Conservation (phyloP, 1,140 invertebrate genomes). For the Drosophila mayri region DNA sequence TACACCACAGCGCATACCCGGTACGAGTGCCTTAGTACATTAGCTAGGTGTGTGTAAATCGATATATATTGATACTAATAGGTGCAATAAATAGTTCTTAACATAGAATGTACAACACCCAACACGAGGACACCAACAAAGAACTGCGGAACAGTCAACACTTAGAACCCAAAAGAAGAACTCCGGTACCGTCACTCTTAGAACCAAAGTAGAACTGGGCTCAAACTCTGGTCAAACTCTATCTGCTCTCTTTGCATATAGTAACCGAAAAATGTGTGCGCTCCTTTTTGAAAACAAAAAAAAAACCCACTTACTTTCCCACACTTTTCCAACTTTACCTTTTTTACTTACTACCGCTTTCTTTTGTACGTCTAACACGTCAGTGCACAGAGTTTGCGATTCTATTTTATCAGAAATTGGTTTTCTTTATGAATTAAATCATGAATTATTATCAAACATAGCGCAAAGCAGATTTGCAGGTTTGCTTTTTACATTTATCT, state of each 20-base stretch:
- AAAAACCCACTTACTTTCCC: neutral
- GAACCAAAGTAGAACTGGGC: neutral
- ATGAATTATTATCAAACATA: neutral
- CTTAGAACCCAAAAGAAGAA: neutral
- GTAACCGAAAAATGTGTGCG: neutral
- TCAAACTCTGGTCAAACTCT: conserved; percentile 2
- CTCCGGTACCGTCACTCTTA: conserved; percentile 3
- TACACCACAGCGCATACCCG: conserved; percentile 13
- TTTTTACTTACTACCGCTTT: conserved; percentile 7
- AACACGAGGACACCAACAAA: neutral
- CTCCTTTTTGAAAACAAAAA: neutral
- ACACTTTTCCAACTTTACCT: conserved; percentile 14
- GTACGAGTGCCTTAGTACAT: conserved; percentile 17
- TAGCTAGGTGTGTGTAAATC: conserved; percentile 17
- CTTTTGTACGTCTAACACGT: conserved; percentile 15
- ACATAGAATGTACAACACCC: conserved; percentile 8
- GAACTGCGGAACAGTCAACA: neutral
- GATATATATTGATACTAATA: neutral
- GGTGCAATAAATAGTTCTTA: conserved; percentile 5
- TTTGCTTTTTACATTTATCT: neutral
- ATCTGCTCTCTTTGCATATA: conserved; percentile 1
- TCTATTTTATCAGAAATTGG: neutral
- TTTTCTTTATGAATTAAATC: neutral
- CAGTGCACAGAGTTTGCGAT: conserved; percentile 1
- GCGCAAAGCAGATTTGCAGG: neutral